Conservation (phyloP, 2,888 invertebrate species). For the Tuta absoluta region DNA sequence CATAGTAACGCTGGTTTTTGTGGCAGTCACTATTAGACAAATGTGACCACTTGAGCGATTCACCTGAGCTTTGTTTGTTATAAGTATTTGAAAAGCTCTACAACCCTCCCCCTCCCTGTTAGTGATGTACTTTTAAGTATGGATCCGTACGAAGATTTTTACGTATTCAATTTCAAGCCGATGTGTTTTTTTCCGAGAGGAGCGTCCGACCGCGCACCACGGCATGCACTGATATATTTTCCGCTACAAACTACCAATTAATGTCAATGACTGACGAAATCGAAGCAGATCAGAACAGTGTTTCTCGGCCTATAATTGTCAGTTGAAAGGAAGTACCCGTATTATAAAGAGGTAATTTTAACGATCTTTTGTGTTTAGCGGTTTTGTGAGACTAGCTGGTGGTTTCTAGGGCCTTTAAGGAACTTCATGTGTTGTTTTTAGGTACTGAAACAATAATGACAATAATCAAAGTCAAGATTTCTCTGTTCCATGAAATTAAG, state of each 20-base stretch:
- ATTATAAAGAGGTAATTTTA: constrained; percentile 44
- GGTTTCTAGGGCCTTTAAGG: background rate
- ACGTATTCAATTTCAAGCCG: no score
- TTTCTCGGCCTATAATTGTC: constrained; percentile 59
- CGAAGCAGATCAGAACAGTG: constrained; percentile 62
- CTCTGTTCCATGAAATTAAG: no score
- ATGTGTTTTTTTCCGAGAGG: background rate
- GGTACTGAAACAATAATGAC: no score
- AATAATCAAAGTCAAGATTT: no score
- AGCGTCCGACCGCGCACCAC: constrained; percentile 47
- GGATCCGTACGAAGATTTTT: background rate
- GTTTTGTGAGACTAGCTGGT: no score
- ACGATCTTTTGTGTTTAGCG: constrained; percentile 25
- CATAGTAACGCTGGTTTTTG: constrained; percentile 2
- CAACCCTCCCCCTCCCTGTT: background rate
- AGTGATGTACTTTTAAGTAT: no score
- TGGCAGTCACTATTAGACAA: background rate
- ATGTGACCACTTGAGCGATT: background rate
- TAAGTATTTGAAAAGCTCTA: constrained; percentile 4
- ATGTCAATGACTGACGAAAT: constrained; percentile 73
- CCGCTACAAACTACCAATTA: constrained; percentile 65
- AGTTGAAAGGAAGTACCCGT: constrained; percentile 41
- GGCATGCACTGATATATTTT: constrained; percentile 70
- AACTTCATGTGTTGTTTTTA: background rate
- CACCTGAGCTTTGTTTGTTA: constrained; percentile 5